Conservation (phyloP, 2,888 invertebrate species). For the Linnaemya vulpina region DNA sequence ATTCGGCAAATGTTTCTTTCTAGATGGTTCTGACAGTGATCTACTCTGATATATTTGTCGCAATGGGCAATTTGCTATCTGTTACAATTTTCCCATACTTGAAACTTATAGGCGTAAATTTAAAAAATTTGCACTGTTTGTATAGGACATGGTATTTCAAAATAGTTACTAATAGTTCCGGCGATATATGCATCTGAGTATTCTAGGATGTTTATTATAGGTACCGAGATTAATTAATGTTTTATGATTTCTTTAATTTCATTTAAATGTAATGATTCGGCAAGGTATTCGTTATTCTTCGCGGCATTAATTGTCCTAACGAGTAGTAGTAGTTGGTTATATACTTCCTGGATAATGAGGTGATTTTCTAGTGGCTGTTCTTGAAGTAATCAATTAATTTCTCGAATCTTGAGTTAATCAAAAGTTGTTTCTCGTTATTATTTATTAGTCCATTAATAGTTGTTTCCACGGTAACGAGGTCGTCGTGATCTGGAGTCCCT, state of each 20-base stretch:
- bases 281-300: background rate
- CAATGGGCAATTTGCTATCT: too few relatives aligned
- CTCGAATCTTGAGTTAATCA: too few relatives aligned
- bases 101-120: slow-evolving; percentile 1
- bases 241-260: background rate
- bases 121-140: background rate
- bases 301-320: background rate
- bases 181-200: background rate
- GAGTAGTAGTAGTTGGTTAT: too few relatives aligned
- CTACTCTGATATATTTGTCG: too few relatives aligned
- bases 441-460: background rate
- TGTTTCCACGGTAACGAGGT: background rate
- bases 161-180: background rate
- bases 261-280: background rate
- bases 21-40: background rate
- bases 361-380: too few relatives aligned
- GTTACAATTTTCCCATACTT: too few relatives aligned
- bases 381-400: too few relatives aligned
- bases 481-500: slow-evolving; percentile 5
- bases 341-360: too few relatives aligned
- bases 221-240: background rate
- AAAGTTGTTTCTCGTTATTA: slow-evolving; percentile 3
- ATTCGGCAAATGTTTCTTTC: background rate
- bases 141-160: background rate
- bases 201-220: too few relatives aligned